Percentiles rank a stretch among this genome's conserved stretches.
Conservation (phyloP, 2,113 vertebrate species). For the Saccopteryx leptura region DNA sequence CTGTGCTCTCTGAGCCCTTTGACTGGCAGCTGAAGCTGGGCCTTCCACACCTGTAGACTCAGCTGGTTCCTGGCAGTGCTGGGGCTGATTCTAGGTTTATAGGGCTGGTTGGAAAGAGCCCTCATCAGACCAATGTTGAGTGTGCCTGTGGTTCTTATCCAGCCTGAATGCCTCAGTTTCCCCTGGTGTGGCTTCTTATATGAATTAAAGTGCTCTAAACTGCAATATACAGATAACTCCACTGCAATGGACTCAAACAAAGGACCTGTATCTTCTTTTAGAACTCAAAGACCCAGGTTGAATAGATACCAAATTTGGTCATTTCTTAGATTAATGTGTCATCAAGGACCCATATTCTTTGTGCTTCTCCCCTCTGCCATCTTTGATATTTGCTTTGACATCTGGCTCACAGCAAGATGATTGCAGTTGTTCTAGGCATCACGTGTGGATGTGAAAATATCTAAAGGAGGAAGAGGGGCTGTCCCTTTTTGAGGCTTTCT, state of each 20-base stretch:
- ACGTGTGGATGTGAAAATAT: not conserved
- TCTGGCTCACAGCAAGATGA: not conserved
- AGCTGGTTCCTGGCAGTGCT: not conserved
- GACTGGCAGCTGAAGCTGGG: slow-evolving; percentile 38
- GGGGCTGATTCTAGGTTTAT: not conserved
- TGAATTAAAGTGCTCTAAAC: not conserved
- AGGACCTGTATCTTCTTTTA: not conserved
- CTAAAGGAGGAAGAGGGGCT: slow-evolving; percentile 5
- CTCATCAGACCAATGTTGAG: not conserved
- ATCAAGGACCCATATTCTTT: slow-evolving; percentile 19
- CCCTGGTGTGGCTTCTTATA: not conserved
- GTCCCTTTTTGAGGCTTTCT: not conserved
- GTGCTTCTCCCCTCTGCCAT: not conserved
- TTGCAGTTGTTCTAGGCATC: not conserved
- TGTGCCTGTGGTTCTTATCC: not conserved
- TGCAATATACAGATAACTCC: not conserved
- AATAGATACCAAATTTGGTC: not conserved
- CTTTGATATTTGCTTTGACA: slow-evolving; percentile 13
- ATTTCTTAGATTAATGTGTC: slow-evolving; percentile 27
- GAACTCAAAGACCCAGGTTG: not conserved
- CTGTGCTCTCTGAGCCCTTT: slow-evolving; percentile 19
- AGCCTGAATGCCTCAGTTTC: not conserved
- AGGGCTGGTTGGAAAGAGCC: not conserved
- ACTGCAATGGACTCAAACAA: not conserved
- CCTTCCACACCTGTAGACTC: slow-evolving; percentile 46